Evolutionary conservation across 1,140 invertebrate species (phyloP), one percentile per base, ranked within the genome.

Genomic region (Mizuhopecten yessoensis): DNA sequence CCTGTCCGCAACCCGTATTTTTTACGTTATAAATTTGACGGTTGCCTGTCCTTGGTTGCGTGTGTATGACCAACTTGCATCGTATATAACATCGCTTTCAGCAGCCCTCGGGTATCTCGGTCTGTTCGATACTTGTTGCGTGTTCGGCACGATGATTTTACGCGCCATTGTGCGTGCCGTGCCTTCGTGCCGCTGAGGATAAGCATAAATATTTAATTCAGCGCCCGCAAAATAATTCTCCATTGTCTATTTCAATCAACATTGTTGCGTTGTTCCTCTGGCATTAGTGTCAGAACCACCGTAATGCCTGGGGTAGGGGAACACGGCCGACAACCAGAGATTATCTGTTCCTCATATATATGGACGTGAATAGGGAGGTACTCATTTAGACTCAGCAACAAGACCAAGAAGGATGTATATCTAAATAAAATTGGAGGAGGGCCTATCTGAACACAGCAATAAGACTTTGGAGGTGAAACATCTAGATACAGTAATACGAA

Each of bases 151-250:
- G 57, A 75, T 75, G 57, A 75, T 75, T 75, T 75, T 75, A 75
- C 57, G 57, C 57, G 57, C 57, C n/a, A 29, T n/a, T 29, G 23
- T 75, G 57, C 57, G 57, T 75, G 57, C 57, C 29, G 23, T 75
- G 57, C 57, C 23, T 75, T 75, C 57, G 57, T 75, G 57, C n/a
- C 17, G 23, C 57, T 29, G 57, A 75, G 57, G 57, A 75, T 75
- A 75, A 75, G 57, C 57, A 75, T 75, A 75, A 75, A 75, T 75
- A 75, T 75, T 75, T 75, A 75, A 75, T 75, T 75, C 57, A 17
- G 57, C 57, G 57, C 57, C 57, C 57, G 57, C 57, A 75, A 75
- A 75, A 75, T 75, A 75, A 75, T 75, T 75, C 57, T 75, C 57
- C 57, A 75, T 75, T 75, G 57, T 75, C 57, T 75, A 75, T 75